Evolutionary conservation across 2,797 vertebrate species (phyloP).

Genomic region (Siniperca obscura): DNA sequence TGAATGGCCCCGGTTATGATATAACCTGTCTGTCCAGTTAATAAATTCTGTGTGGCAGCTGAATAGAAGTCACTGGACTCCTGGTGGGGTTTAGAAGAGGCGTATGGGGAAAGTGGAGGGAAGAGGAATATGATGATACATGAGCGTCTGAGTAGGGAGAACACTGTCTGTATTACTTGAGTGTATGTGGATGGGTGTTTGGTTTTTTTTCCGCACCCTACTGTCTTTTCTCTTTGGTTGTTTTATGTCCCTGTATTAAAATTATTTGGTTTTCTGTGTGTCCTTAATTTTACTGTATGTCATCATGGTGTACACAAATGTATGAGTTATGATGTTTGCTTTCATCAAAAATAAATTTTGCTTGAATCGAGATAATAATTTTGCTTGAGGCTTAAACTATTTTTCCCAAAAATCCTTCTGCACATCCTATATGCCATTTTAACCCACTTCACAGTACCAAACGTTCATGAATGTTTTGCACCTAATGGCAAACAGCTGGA

Average conservation of each 20-base stretch:
- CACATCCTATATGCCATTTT: background rate
- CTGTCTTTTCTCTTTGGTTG: background rate
- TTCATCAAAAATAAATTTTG: background rate
- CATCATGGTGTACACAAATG: background rate
- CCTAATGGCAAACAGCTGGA: background rate
- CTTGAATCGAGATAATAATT: background rate
- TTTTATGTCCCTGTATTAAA: background rate
- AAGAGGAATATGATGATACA: background rate
- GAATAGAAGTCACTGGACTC: background rate
- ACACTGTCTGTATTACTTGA: background rate
- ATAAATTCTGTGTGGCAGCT: constrained; percentile 1
- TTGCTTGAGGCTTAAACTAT: background rate
- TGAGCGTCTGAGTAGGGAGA: background rate
- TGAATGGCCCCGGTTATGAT: background rate
- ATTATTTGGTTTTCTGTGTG: background rate
- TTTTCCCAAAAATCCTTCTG: background rate
- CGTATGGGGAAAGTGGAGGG: background rate
- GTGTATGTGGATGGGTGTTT: background rate
- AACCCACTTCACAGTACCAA: background rate
- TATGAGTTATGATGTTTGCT: background rate
- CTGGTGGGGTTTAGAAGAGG: background rate
- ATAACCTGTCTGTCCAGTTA: background rate
- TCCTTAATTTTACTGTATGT: background rate
- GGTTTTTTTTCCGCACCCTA: no score
- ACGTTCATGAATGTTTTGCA: background rate